Conservation (phyloP, 1,140 invertebrate species). For the Elymnias hypermnestra region DNA sequence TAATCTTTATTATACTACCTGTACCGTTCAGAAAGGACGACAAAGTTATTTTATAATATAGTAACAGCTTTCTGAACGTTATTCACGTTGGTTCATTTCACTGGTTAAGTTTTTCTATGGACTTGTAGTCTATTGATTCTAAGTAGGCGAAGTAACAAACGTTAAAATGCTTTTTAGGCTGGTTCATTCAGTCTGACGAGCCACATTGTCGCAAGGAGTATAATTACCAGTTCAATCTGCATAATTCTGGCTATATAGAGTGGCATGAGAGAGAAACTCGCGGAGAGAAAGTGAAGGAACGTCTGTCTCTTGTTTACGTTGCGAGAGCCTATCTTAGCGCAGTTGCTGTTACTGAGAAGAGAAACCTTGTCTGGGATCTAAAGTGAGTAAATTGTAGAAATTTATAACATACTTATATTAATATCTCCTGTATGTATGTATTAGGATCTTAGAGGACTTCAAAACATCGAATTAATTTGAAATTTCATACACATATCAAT, state of each 20-base stretch:
- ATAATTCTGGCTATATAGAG: conserved; percentile 85
- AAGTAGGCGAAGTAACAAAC: too few relatives aligned
- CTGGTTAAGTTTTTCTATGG: too few relatives aligned
- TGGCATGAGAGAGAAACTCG: conserved; percentile 88
- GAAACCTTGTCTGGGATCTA: conserved; percentile 92
- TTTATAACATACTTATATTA: not conserved
- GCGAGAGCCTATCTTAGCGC: conserved; percentile 86
- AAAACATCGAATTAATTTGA: too few relatives aligned
- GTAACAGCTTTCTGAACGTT: too few relatives aligned
- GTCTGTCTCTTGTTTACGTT: conserved; percentile 86
- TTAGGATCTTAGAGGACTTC: too few relatives aligned
- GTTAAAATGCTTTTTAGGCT: conserved; percentile 80
- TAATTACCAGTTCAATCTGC: conserved; percentile 82
- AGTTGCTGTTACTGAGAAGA: conserved; percentile 89
- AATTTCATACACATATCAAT: too few relatives aligned
- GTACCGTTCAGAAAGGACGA: too few relatives aligned
- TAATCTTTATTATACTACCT: too few relatives aligned
- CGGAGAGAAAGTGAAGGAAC: conserved; percentile 78
- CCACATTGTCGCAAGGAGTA: conserved; percentile 87
- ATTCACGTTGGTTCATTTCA: too few relatives aligned
- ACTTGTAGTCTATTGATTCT: too few relatives aligned
- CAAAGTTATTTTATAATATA: too few relatives aligned
- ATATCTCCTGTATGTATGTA: too few relatives aligned
- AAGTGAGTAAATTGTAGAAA: conserved; percentile 42
- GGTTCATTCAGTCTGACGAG: conserved; percentile 89